Base-by-base conservation (phyloP, 2,797 vertebrate genomes). In the Syngnathus acus region DNA sequence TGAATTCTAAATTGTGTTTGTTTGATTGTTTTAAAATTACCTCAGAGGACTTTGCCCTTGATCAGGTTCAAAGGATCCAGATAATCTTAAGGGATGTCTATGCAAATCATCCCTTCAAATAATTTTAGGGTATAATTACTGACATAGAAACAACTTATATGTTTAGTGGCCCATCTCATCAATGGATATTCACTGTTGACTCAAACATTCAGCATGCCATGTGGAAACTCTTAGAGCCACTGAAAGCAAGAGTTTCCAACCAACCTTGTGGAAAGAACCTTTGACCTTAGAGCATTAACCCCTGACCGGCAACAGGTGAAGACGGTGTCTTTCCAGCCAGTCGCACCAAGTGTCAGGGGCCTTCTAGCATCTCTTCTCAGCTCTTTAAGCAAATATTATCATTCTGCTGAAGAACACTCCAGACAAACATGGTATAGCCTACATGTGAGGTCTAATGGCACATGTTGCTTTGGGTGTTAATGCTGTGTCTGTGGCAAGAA, bases 361-460 rank as follows among this genome's bases (percentile, higher is more conserved):
- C 76, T 72, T 80, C 80, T 62, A 80, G 79, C 84, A 78, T 76
- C 81, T 70, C 71, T 75, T 83, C 81, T 65, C 70, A 50, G 72
- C 84, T 83, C 78, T 74, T 76, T 80, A 72, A 78, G 84, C 87
- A 91, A 92, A 93, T 93, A 92, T 92, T 92, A 90, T 92, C 87
- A 76, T 92, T 91, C 87, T 84, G 78, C 67, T 13, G 81, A 84
- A 83, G 82, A 75, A 70, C 60, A 66, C 80, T 89, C 80, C 75
- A 47, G 82, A 78, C 78, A 74, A 86, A 84, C 83, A 85, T 21
- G 78, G 83, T 83, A 84, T 78, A 65, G 79, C 51, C 91, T 74
- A 69, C 88, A 85, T 91, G 92, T 91, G 92, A 87, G 91, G 90
- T 91, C 90, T 68, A 26, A 59, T 19, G 65, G 71, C 90, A 90